phyloP scores from a whole-genome alignment of 2,888 invertebrate genomes.

The Phortica okadai region DNA sequence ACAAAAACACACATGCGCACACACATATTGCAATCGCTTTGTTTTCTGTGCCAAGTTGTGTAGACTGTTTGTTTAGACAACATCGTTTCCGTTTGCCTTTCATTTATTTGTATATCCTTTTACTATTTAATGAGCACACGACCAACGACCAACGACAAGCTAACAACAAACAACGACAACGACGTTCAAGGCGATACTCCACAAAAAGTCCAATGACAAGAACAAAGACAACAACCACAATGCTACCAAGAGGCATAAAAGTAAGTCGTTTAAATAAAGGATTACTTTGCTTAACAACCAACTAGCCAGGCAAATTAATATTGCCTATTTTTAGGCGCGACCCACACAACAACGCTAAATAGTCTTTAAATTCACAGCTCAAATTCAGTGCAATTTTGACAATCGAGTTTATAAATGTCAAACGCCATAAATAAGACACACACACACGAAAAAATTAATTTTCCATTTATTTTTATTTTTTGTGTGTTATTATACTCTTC shows the following conservation, averaged over 20 bases:
- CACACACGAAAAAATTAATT: slow-evolving; percentile 15
- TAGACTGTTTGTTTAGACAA: background rate
- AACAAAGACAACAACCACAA: slow-evolving; percentile 2
- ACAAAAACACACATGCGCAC: background rate
- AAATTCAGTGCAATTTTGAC: background rate
- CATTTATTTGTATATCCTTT: slow-evolving; percentile 41
- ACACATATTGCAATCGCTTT: background rate
- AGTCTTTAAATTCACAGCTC: background rate
- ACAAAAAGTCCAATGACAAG: background rate
- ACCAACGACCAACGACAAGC: slow-evolving; percentile 33
- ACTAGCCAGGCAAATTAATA: slow-evolving; percentile 3
- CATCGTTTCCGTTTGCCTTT: slow-evolving; percentile 5
- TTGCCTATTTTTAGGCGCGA: slow-evolving; percentile 41
- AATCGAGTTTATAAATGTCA: background rate
- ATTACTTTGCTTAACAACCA: slow-evolving; percentile 18
- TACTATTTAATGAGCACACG: slow-evolving; percentile 58
- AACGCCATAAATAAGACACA: slow-evolving; percentile 3
- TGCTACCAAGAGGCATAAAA: slow-evolving; percentile 12
- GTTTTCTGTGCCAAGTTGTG: background rate
- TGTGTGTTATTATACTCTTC: too few relatives aligned
- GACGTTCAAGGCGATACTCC: background rate
- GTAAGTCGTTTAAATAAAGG: slow-evolving; percentile 22
- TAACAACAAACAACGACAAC: slow-evolving; percentile 29
- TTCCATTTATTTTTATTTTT: background rate
- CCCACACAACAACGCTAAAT: background rate